phyloP scores from a whole-genome alignment of 2,113 vertebrate species.

The Chaetops frenatus region DNA sequence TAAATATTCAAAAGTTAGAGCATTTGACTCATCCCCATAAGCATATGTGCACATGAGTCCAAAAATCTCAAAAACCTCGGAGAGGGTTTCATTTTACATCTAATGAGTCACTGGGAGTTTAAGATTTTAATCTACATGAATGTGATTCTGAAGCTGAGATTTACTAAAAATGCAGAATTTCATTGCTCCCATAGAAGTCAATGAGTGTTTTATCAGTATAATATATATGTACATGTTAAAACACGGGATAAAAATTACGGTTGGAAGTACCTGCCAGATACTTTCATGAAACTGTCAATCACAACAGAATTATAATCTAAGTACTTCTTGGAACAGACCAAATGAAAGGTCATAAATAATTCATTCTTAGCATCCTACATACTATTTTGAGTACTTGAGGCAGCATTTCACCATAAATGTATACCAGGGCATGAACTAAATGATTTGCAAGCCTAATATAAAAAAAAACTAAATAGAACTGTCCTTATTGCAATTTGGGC shows the following conservation, averaged over 20 bases:
- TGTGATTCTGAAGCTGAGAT: background rate
- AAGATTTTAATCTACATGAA: background rate
- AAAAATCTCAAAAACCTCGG: background rate
- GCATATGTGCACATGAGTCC: constrained; percentile 4
- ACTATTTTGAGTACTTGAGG: background rate
- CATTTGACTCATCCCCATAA: constrained; percentile 1
- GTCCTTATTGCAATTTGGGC: background rate
- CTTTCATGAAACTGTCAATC: background rate
- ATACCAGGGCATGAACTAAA: background rate
- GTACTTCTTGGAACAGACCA: background rate
- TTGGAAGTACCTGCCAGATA: background rate
- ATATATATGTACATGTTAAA: background rate
- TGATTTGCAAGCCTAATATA: background rate
- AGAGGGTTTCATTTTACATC: background rate
- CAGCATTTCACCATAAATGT: background rate
- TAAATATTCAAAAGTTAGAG: background rate
- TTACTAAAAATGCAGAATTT: background rate
- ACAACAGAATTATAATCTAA: background rate
- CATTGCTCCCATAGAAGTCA: background rate
- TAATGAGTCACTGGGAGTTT: background rate
- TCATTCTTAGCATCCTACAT: background rate
- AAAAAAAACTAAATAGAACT: background rate
- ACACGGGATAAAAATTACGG: background rate
- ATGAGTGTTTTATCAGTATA: background rate
- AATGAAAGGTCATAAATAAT: background rate